These are phyloP conservation scores for Paragorgia papillata DNA, from an alignment of 92 coral and sea anemone species.

Conservation along the genomic window DNA sequence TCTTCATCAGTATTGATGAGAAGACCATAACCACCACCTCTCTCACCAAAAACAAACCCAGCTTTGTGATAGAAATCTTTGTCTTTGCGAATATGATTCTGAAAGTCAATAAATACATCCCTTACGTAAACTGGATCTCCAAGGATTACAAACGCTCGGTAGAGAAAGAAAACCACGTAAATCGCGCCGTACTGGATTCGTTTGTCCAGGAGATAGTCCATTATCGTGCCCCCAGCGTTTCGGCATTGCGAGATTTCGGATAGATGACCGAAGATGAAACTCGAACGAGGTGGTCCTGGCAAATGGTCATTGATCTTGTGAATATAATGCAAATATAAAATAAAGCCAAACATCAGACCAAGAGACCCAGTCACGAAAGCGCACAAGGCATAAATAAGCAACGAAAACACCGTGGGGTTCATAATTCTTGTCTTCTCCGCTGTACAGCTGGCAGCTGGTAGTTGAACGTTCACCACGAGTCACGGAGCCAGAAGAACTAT, in stretches of 20 bases:
- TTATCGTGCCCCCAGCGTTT: constrained; percentile 23
- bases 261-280: constrained; percentile 65
- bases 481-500: too few species aligned
- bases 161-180: constrained; percentile 49
- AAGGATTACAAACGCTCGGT: constrained; percentile 50
- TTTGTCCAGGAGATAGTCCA: constrained; percentile 40
- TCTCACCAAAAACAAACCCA: constrained; percentile 49
- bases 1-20: constrained; percentile 60
- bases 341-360: neutral
- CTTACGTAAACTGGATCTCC: constrained; percentile 36
- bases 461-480: too few species aligned
- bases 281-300: constrained; percentile 72
- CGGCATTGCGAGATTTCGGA: constrained; percentile 44
- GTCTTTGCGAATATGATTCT: neutral
- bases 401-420: neutral
- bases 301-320: constrained; percentile 62
- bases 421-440: neutral
- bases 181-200: constrained; percentile 62
- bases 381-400: neutral
- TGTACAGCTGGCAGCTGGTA: too few species aligned
- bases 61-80: constrained; percentile 24
- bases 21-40: constrained; percentile 62
- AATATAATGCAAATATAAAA: constrained; percentile 36
- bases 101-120: constrained; percentile 1
- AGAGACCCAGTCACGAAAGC: neutral